These are phyloP conservation scores for Mellivora capensis DNA, from an alignment of 2,113 vertebrate species.

Conservation along the genomic window DNA sequence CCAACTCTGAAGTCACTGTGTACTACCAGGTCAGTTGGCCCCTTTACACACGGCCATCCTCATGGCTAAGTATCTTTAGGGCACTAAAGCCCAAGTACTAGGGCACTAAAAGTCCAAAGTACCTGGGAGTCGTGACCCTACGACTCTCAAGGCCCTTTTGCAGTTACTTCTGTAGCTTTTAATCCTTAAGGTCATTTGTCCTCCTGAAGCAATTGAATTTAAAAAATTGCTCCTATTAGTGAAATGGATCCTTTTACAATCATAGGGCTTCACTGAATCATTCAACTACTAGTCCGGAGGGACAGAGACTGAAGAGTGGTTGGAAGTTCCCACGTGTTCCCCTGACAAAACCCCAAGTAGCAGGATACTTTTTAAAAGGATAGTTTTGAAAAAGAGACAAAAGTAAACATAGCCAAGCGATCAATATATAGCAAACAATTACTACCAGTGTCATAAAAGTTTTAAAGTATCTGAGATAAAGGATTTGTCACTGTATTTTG, in stretches of 20 bases:
- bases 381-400: not conserved
- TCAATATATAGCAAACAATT: not conserved
- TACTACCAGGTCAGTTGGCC: conserved; percentile 91
- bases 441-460: not conserved
- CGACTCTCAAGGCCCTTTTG: not conserved
- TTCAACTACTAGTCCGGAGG: not conserved
- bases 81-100: not conserved
- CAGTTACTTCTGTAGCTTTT: not conserved
- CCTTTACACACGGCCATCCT: not conserved
- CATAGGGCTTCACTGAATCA: not conserved
- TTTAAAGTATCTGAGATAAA: not conserved
- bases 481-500: not conserved
- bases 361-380: not conserved
- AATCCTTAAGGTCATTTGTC: not conserved
- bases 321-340: not conserved
- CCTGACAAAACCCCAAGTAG: not conserved
- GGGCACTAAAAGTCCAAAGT: not conserved
- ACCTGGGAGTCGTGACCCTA: not conserved
- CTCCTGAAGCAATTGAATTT: not conserved
- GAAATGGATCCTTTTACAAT: not conserved
- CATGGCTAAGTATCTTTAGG: not conserved
- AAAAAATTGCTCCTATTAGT: not conserved
- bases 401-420: not conserved
- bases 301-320: not conserved
- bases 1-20: conserved; percentile 96